Percentiles rank a stretch among this genome's conserved stretches.
Evolutionary conservation across 2,888 invertebrate genomes (phyloP).

Genomic region (Nephrotoma flavescens): DNA sequence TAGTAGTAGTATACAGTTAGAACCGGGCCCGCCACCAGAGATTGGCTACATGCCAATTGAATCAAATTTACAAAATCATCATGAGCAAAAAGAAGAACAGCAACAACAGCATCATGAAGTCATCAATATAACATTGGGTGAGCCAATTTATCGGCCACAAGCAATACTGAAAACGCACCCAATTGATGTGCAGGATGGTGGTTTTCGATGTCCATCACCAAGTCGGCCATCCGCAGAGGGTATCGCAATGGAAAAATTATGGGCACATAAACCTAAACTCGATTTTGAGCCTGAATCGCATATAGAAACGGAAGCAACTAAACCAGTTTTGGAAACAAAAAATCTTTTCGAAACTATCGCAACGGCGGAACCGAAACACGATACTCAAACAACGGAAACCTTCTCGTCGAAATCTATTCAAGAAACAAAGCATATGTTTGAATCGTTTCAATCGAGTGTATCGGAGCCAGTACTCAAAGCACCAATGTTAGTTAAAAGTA

Average conservation of each 20-base stretch:
- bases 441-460: slow-evolving; percentile 11
- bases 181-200: slow-evolving; percentile 17
- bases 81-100: slow-evolving; percentile 40
- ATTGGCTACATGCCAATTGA: slow-evolving; percentile 45
- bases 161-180: slow-evolving; percentile 22
- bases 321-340: neutral
- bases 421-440: slow-evolving; percentile 22
- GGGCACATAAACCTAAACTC: slow-evolving; percentile 33
- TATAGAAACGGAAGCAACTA: slow-evolving; percentile 11
- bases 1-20: slow-evolving; percentile 33
- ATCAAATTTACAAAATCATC: slow-evolving; percentile 21
- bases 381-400: slow-evolving; percentile 8
- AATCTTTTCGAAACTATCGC: neutral
- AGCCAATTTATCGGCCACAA: slow-evolving; percentile 29
- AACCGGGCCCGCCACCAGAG: slow-evolving; percentile 56
- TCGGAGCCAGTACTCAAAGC: slow-evolving; percentile 30
- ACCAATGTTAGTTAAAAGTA: slow-evolving; percentile 31
- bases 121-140: slow-evolving; percentile 13
- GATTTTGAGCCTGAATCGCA: slow-evolving; percentile 20
- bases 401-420: slow-evolving; percentile 9
- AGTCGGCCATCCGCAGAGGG: slow-evolving; percentile 45
- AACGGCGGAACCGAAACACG: slow-evolving; percentile 8
- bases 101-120: slow-evolving; percentile 17
- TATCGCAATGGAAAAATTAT: slow-evolving; percentile 51
- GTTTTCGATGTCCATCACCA: slow-evolving; percentile 32